These are phyloP conservation scores for Asteroscopus sphinx DNA, from an alignment of 2,888 invertebrate genomes.

Conservation along the genomic window DNA sequence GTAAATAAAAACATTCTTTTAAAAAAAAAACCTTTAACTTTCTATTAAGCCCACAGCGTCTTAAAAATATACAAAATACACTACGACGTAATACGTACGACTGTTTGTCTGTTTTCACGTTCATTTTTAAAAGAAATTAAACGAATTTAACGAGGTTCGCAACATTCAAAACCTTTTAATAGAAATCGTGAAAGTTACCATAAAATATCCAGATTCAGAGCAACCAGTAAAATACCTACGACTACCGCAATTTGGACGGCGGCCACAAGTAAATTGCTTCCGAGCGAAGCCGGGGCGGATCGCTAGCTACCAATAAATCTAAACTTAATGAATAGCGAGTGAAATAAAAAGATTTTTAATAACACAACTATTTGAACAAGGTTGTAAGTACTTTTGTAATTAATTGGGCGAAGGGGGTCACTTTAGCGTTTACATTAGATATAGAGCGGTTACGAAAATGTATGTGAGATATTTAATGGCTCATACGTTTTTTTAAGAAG, in stretches of 20 bases:
- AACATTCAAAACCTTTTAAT: slow-evolving; percentile 2
- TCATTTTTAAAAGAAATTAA: slow-evolving; percentile 5
- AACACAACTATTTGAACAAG: slow-evolving; percentile 46
- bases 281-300: slow-evolving; percentile 12
- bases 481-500: no score
- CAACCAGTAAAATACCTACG: slow-evolving; percentile 23
- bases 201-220: slow-evolving; percentile 18
- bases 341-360: slow-evolving; percentile 44
- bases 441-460: no score
- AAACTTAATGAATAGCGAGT: slow-evolving; percentile 42
- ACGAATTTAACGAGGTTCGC: slow-evolving; percentile 4
- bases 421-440: no score
- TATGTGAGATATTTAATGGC: no score
- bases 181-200: not conserved
- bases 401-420: slow-evolving; percentile 40
- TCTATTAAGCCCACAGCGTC: slow-evolving; percentile 14
- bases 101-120: slow-evolving; percentile 12
- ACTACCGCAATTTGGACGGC: slow-evolving; percentile 27
- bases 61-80: slow-evolving; percentile 11
- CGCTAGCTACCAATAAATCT: slow-evolving; percentile 43
- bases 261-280: slow-evolving; percentile 35
- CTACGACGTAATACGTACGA: no score
- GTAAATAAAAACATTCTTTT: slow-evolving; percentile 46
- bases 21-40: slow-evolving; percentile 24
- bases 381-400: slow-evolving; percentile 33